phyloP scores from a whole-genome alignment of 1,140 invertebrate genomes.

The Samia ricini region DNA sequence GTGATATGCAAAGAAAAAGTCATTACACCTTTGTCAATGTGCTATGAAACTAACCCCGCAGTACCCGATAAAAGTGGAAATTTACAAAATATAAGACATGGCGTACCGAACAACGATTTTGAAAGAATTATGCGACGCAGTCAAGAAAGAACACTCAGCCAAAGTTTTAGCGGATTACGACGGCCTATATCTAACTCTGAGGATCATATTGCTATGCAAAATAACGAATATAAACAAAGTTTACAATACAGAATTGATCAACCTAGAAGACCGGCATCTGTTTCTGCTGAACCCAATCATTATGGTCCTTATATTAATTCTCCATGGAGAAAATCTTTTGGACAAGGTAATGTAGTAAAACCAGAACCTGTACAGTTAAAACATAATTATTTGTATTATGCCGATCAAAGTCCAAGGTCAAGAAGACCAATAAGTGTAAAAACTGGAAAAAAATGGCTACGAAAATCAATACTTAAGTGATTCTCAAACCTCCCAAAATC shows the following conservation, averaged over 20 bases:
- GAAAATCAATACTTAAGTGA: conserved; percentile 75
- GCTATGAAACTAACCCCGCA: conserved; percentile 68
- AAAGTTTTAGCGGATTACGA: conserved; percentile 55
- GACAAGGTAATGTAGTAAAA: conserved; percentile 44
- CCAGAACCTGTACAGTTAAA: conserved; percentile 55
- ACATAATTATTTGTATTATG: conserved; percentile 80
- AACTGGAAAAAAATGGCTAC: conserved; percentile 56
- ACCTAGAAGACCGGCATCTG: conserved; percentile 76
- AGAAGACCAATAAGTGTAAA: conserved; percentile 81
- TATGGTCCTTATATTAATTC: conserved; percentile 60
- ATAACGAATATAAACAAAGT: conserved; percentile 58
- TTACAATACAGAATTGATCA: conserved; percentile 58
- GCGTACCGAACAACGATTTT: conserved; percentile 70
- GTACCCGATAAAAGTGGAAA: conserved; percentile 42
- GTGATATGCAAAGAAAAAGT: conserved; percentile 82
- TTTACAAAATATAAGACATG: conserved; percentile 46
- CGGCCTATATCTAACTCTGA: conserved; percentile 78
- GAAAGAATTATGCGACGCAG: conserved; percentile 71
- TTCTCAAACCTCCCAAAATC: conserved; percentile 62
- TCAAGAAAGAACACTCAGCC: conserved; percentile 56
- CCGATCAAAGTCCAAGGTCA: conserved; percentile 82
- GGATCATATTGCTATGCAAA: conserved; percentile 77
- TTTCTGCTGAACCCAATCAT: conserved; percentile 77
- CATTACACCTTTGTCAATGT: conserved; percentile 72
- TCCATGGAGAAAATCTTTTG: conserved; percentile 56